Evolutionary conservation across 2,113 vertebrate species (phyloP), one percentile per base, ranked within the genome.

Genomic region (Protobothrops mucrosquamatus): DNA sequence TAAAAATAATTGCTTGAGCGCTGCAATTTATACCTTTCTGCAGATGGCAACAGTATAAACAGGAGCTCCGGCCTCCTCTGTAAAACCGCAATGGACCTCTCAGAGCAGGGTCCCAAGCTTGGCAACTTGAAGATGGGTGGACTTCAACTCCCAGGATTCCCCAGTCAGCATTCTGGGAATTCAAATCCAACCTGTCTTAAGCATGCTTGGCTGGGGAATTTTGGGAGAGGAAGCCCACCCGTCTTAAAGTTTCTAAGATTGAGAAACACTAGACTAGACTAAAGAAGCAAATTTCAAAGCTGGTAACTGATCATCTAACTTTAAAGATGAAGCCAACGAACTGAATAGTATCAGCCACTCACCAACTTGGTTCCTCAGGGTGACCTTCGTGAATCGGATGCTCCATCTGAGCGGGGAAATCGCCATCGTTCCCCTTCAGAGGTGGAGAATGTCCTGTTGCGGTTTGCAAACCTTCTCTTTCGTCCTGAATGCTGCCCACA

Each of bases 331-430:
- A 14, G 8, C 94, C 85, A 6, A 89, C 3, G 34, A 34, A 86
- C 20, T 24, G 11, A 51, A 95, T 1, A 39, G 34, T 2, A 88
- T 92, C 85, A 91, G 4, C 52, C 26, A 91, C 97, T 94, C 91
- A 98, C 98, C 93, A 94, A 69, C n/a, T 1, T 89, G 96, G 91
- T 92, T 96, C 97, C 39, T 95, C 97, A 89, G 59, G 4, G 0
- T 89, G 97, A 86, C 88, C 94, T 95, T 97, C 96, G 51, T 87
- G 95, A 94, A 24, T 94, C 92, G 96, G 93, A 64, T 3, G 92
- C 22, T 95, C 96, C n/a, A 93, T 93, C 39, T 92, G 97, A 86
- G 89, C 15, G 39, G 96, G 96, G 88, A 94, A 96, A 94, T 23
- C 56, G 3, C 91, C 55, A 52, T 0, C 0, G 0, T 92, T 89